A percentile compares a stretch with the other conserved stretches of the same genome.
These are phyloP conservation scores for Coryphaenoides rupestris DNA, from an alignment of 2,113 vertebrate species.

Conservation along the genomic window DNA sequence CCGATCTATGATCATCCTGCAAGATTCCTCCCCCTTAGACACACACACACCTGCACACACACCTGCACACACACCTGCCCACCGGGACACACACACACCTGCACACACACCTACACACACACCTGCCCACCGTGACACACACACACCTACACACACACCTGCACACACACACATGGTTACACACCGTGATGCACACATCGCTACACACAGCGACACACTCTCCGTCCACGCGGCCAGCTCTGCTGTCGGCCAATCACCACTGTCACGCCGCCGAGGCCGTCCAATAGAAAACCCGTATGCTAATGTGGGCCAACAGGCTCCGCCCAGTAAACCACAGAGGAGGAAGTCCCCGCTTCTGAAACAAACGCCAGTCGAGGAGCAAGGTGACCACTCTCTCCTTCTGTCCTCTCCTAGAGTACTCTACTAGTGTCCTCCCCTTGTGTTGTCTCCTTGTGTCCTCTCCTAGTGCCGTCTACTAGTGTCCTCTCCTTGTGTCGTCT, in stretches of 20 bases:
- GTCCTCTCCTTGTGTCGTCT: not conserved
- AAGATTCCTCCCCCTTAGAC: conserved; percentile 79
- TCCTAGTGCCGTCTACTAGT: not conserved
- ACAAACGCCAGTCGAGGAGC: conserved; percentile 80
- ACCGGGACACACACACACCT: conserved; percentile 60
- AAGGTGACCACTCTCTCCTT: conserved; percentile 29
- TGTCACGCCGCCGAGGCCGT: conserved; percentile 80
- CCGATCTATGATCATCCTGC: conserved; percentile 95
- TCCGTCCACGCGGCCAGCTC: conserved; percentile 74
- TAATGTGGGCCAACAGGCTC: conserved; percentile 90
- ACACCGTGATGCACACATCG: conserved; percentile 71
- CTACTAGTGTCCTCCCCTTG: not conserved
- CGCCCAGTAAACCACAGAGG: conserved; percentile 91
- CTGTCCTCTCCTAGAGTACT: not conserved
- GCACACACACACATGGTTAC: conserved; percentile 44
- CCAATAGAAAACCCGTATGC: conserved; percentile 92
- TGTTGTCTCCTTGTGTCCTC: not conserved
- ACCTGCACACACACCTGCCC: conserved; percentile 39
- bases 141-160: too few species aligned
- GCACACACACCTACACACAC: conserved; percentile 16
- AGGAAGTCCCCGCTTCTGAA: conserved; percentile 97
- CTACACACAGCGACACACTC: conserved; percentile 69
- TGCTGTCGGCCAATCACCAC: conserved; percentile 63
- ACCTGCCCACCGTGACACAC: conserved; percentile 67
- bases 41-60: conserved; percentile 38